These are phyloP conservation scores for Neelides sp. DNA, from an alignment of 1,140 invertebrate species.

Conservation along the genomic window DNA sequence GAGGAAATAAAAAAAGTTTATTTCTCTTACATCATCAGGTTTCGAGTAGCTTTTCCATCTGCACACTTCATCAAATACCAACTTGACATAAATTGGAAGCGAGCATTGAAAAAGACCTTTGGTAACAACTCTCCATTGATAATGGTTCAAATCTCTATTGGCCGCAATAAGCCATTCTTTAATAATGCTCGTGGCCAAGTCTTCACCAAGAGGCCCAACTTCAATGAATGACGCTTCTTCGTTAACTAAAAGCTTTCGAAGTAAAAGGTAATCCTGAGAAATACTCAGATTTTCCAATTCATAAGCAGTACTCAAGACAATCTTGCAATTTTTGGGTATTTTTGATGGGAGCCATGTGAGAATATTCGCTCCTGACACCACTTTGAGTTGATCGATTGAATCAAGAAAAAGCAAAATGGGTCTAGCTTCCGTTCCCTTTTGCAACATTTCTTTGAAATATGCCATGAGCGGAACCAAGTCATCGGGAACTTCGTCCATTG, in stretches of 20 bases:
- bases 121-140: constrained; percentile 87
- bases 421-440: constrained; percentile 62
- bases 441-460: constrained; percentile 86
- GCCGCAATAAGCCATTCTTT: constrained; percentile 88
- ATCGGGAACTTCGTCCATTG: constrained; percentile 86
- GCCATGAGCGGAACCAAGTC: constrained; percentile 89
- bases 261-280: constrained; percentile 69
- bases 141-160: constrained; percentile 71
- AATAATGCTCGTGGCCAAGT: constrained; percentile 84
- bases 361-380: constrained; percentile 83
- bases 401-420: constrained; percentile 78
- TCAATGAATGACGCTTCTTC: constrained; percentile 83
- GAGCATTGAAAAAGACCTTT: constrained; percentile 89
- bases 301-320: constrained; percentile 77
- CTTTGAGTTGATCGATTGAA: constrained; percentile 90
- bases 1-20: too few relatives aligned
- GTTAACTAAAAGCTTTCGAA: constrained; percentile 77
- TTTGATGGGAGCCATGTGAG: constrained; percentile 90
- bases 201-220: constrained; percentile 77
- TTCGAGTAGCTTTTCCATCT: constrained; percentile 93
- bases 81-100: constrained; percentile 90
- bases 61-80: constrained; percentile 92
- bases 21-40: constrained; percentile 73
- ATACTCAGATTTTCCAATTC: constrained; percentile 74
- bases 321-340: constrained; percentile 80